Evolutionary conservation across 2,888 invertebrate genomes (phyloP), one percentile per base, ranked within the genome.

Genomic region (Tenthredo amoena): DNA sequence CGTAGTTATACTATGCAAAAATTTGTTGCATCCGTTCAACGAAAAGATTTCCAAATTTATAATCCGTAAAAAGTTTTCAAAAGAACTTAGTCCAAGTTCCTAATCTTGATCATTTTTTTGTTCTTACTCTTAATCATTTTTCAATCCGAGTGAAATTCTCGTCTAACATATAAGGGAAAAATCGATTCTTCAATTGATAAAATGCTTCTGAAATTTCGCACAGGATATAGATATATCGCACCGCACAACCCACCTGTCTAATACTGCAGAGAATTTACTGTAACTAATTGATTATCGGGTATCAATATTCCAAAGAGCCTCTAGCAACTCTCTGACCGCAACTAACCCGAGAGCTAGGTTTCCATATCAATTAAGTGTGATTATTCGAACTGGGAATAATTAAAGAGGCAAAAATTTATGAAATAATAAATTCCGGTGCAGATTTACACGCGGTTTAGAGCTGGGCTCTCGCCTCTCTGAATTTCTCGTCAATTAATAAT

Each of bases 231-330:
- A 10, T 58, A 58, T 58, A 58, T 62, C 10, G 12, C 26, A 62
- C 21, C 68, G 34, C 7, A 34, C 6, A 34, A 68, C 34, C 10
- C 34, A 18, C 68, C 7, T 68, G 43, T 21, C 18, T 18, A 9
- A n/a, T 43, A 74, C 10, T n/a, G 21, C 1, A 18, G 72, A 43
- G n/a, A 74, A 74, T 74, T 43, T 21, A 2, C 43, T 43, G 72
- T 43, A n/a, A 43, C 43, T 26, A 43, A 74, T 74, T 43, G 43
- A 74, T 74, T 74, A 74, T 74, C 72, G 40, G 43, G 72, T 74
- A 43, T 74, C 71, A 37, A 37, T 71, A 37, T 71, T 71, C 37
- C 37, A 71, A 18, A 37, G n/a, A 71, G 71, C 71, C 37, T 71
- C n/a, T 9, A 71, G 37, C n/a, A 71, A 71, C 71, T 37, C 34